Evolutionary conservation across 1,140 invertebrate species (phyloP).

Genomic region (Oppia nitens): DNA sequence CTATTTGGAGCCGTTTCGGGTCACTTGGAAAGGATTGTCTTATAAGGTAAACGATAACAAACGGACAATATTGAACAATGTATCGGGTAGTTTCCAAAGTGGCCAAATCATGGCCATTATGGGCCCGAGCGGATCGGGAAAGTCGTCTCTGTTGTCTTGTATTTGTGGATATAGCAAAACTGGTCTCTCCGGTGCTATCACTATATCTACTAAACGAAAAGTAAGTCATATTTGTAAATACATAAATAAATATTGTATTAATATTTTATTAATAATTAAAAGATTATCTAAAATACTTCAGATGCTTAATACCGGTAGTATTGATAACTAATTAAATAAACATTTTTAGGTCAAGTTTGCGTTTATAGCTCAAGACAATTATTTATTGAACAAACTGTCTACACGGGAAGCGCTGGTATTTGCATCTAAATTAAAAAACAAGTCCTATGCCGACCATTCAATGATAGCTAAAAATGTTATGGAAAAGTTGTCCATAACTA

Average conservation of each 20-base stretch:
- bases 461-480: too few species aligned
- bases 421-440: conserved; percentile 12
- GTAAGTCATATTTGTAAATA: too few species aligned
- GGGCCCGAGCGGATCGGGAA: conserved; percentile 45
- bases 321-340: too few species aligned
- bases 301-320: too few species aligned
- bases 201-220: background rate
- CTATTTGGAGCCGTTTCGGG: background rate
- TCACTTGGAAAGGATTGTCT: background rate
- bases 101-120: conserved; percentile 37
- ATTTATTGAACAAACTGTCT: too few species aligned
- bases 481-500: too few species aligned
- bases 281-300: too few species aligned
- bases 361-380: too few species aligned
- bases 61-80: conserved; percentile 33
- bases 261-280: too few species aligned
- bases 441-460: too few species aligned
- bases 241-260: too few species aligned
- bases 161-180: background rate
- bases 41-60: background rate
- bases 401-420: conserved; percentile 11
- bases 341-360: too few species aligned
- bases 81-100: conserved; percentile 50
- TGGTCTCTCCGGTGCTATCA: background rate
- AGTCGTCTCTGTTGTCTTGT: conserved; percentile 26